These are phyloP conservation scores for Cotesia glomerata DNA, from an alignment of 1,140 invertebrate genomes.

Conservation along the genomic window DNA sequence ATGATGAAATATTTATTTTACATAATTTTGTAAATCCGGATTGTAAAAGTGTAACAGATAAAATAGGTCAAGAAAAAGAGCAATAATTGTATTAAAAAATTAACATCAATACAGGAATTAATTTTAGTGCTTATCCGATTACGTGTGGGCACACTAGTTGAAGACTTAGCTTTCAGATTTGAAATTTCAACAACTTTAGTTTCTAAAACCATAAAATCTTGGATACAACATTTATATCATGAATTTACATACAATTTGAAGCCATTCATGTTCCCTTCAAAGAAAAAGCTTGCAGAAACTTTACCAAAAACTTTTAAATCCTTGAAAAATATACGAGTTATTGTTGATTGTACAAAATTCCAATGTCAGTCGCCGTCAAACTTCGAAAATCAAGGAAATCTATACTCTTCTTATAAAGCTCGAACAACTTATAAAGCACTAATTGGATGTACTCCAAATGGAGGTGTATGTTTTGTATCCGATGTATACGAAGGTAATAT, in stretches of 20 bases:
- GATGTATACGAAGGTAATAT: slow-evolving; percentile 34
- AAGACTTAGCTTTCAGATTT: slow-evolving; percentile 29
- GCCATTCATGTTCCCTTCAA: slow-evolving; percentile 30
- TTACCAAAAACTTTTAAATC: slow-evolving; percentile 22
- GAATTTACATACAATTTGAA: slow-evolving; percentile 27
- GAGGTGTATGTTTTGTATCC: slow-evolving; percentile 32
- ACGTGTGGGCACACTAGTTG: slow-evolving; percentile 11
- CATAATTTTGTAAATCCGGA: slow-evolving; percentile 17
- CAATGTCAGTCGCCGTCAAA: slow-evolving; percentile 32
- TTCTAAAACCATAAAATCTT: slow-evolving; percentile 23
- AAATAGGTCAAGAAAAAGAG: not conserved
- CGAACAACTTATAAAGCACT: slow-evolving; percentile 32
- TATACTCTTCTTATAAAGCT: slow-evolving; percentile 37
- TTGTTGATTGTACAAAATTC: slow-evolving; percentile 34
- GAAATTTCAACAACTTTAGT: slow-evolving; percentile 11
- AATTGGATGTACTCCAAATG: slow-evolving; percentile 36
- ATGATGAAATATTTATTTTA: slow-evolving; percentile 1
- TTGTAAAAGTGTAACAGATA: slow-evolving; percentile 8
- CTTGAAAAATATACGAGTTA: slow-evolving; percentile 34
- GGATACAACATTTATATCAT: slow-evolving; percentile 30
- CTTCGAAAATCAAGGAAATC: slow-evolving; percentile 39
- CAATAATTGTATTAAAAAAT: slow-evolving; percentile 10
- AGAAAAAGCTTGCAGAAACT: slow-evolving; percentile 23
- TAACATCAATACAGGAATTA: slow-evolving; percentile 26
- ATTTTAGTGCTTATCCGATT: slow-evolving; percentile 29